A percentile compares a stretch with the other conserved stretches of the same genome.
Evolutionary conservation across 2,113 vertebrate species (phyloP).

Genomic region (Narcine bancroftii): DNA sequence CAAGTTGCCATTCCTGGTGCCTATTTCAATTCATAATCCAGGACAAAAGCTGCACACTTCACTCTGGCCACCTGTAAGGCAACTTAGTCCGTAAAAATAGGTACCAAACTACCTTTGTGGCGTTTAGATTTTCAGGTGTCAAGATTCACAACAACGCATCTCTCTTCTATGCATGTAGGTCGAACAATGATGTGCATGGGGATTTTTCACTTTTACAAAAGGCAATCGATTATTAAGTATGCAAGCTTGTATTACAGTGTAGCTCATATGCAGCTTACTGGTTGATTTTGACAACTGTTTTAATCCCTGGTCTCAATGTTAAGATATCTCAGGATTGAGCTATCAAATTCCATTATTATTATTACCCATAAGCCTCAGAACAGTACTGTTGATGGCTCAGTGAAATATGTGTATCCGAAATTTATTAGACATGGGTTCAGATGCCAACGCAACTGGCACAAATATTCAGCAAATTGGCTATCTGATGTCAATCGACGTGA

Average conservation of each 20-base stretch:
- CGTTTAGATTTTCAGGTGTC: background rate
- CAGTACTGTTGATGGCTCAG: background rate
- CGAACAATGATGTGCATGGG: background rate
- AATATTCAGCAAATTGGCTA: slow-evolving; percentile 5
- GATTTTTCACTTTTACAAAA: background rate
- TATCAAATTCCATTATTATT: background rate
- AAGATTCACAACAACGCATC: background rate
- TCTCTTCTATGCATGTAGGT: background rate
- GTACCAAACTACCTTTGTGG: no score
- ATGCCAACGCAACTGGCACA: background rate
- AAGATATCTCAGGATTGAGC: background rate
- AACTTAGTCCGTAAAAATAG: no score
- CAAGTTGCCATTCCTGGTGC: background rate
- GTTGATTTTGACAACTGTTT: background rate
- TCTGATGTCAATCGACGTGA: slow-evolving; percentile 21
- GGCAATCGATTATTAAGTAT: background rate
- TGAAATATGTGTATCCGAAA: background rate
- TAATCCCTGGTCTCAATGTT: background rate
- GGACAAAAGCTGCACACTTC: no score
- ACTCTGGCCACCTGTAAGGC: no score
- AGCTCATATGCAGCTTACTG: background rate
- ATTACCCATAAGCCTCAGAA: background rate
- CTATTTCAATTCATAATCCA: background rate
- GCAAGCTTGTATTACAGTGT: background rate
- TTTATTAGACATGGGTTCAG: background rate